These are phyloP conservation scores for Elephas maximus DNA, from an alignment of 2,113 vertebrate genomes.

Conservation along the genomic window DNA sequence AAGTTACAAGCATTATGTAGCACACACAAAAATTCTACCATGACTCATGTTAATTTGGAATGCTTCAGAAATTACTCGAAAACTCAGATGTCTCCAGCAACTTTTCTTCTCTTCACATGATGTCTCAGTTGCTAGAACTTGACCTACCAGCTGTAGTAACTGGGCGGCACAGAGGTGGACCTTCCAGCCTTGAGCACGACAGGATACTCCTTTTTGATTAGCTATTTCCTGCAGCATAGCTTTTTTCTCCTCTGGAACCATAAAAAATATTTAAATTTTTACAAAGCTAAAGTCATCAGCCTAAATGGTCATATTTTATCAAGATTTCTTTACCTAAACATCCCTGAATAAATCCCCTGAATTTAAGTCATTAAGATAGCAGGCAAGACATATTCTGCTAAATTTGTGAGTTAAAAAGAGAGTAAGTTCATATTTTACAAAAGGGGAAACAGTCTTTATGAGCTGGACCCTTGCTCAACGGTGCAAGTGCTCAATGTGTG, in stretches of 20 bases:
- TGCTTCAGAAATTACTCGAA: background rate
- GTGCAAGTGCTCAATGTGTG: background rate
- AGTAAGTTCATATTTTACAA: background rate
- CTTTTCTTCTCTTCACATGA: background rate
- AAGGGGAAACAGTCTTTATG: background rate
- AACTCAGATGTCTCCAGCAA: background rate
- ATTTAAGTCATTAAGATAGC: background rate
- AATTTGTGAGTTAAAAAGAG: background rate
- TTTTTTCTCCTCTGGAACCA: conserved; percentile 96
- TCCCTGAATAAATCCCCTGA: background rate
- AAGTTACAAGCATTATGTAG: background rate
- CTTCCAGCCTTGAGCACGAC: conserved; percentile 98
- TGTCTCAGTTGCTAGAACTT: background rate
- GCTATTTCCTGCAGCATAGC: conserved; percentile 97
- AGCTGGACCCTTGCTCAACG: background rate
- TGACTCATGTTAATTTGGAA: background rate
- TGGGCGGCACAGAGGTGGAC: conserved; percentile 98
- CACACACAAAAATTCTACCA: background rate
- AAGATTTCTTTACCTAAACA: conserved; percentile 25
- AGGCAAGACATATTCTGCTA: background rate
- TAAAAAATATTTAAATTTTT: conserved; percentile 28
- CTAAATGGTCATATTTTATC: background rate
- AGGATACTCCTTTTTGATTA: conserved; percentile 97
- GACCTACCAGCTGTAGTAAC: conserved; percentile 96
- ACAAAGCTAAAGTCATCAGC: background rate